phyloP scores from a whole-genome alignment of 2,888 invertebrate species.

The Vesta saturnalis region DNA sequence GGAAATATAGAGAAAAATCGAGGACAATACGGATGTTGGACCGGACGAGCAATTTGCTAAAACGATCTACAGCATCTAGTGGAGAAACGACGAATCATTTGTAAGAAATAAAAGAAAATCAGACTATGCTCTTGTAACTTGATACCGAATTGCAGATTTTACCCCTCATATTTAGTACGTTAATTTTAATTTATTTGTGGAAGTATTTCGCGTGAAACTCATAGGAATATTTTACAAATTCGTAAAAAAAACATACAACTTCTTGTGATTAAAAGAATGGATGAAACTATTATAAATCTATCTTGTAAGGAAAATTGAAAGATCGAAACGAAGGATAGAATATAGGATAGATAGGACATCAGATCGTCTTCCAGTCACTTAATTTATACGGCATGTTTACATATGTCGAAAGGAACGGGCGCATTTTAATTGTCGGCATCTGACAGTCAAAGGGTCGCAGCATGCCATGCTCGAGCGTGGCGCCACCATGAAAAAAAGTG shows the following conservation, averaged over 20 bases:
- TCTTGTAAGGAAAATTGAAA: slow-evolving; percentile 32
- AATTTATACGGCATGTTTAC: slow-evolving; percentile 61
- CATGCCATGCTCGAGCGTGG: slow-evolving; percentile 56
- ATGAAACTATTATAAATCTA: slow-evolving; percentile 23
- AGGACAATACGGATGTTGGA: slow-evolving; percentile 46
- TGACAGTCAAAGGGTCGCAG: slow-evolving; percentile 52
- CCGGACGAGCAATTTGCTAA: slow-evolving; percentile 57
- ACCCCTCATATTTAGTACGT: no score
- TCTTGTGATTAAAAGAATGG: slow-evolving; percentile 18
- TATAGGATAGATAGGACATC: slow-evolving; percentile 39
- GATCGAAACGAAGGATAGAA: slow-evolving; percentile 38
- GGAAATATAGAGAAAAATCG: slow-evolving; percentile 41
- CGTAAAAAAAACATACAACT: slow-evolving; percentile 26
- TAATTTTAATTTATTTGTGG: no score
- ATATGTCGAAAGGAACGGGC: slow-evolving; percentile 58
- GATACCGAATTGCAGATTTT: no score
- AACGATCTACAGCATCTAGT: slow-evolving; percentile 50
- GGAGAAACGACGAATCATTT: slow-evolving; percentile 48
- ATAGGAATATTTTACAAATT: not conserved
- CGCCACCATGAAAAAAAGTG: slow-evolving; percentile 57
- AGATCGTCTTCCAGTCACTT: slow-evolving; percentile 47
- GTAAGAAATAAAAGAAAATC: slow-evolving; percentile 52
- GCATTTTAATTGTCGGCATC: slow-evolving; percentile 59
- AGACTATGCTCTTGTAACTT: slow-evolving; percentile 39
- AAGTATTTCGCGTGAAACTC: not conserved